Evolutionary conservation across 1,140 invertebrate genomes (phyloP), one percentile per base, ranked within the genome.

Genomic region (Ruditapes philippinarum): DNA sequence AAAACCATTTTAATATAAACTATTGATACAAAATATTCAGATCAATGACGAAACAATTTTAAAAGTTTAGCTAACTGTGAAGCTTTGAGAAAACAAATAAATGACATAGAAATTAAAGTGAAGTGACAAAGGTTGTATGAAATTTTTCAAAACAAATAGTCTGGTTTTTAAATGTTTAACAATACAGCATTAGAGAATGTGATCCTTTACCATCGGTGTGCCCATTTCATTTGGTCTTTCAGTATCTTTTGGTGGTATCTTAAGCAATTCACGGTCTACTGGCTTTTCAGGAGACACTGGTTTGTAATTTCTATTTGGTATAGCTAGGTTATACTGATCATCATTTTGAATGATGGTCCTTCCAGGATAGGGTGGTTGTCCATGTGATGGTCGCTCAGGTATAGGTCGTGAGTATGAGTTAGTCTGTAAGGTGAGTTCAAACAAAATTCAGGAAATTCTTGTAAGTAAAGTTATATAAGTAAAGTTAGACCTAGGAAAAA

Each of bases 371-470:
- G 81, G 81, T 19, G 81, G 81, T 31, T 83, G 81, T 33, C 81
- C 81, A 70, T 83, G 31, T 11, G n/a, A n/a, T 28, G 81, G 81
- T 36, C 81, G 81, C 36, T 83, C 81, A 68, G 62, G 62, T 70
- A 83, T 70, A 7, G 60, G 81, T 28, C 81, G 81, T 68, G 57
- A 33, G 1, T 54, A 17, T 25, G 45, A 22, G 22, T 83, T 57
- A 81, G 81, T 83, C 62, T 83, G 70, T 65, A 70, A 70, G 22
- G 81, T 83, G 40, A 28, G 45, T 40, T 28, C 60, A 82, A n/a
- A n/a, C n/a, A 73, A 83, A n/a, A 54, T 9, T 54, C 51, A 54
- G 19, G 51, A 54, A 54, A 19, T 54, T 5, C 22, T 54, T 54
- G 51, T 54, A 54, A 54, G 51, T 54, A 54, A 11, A 11, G 17